Base-by-base conservation (phyloP, 2,888 invertebrate genomes). In the Drosophila quinaria region DNA sequence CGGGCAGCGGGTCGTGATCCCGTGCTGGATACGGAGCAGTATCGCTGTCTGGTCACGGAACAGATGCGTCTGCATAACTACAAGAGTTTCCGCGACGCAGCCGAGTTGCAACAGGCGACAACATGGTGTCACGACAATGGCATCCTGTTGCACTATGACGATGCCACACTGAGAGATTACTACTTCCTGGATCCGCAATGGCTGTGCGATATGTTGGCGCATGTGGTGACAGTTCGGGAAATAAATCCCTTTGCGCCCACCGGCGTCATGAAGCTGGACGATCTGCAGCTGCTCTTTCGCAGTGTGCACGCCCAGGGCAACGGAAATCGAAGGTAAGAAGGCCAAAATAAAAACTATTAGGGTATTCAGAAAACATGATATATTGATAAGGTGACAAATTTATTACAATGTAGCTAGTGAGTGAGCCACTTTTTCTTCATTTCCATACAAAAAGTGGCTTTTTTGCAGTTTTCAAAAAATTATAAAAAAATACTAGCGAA, bases 181-280 rank as follows among this genome's bases (percentile, higher is more conserved):
- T 99, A 98, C 93, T 99, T 99, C 93, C 93, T 99, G 47, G 97
- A 98, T 92, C 99, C 99, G 0, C 99, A 99, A 92, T 99, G 99
- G 99, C 94, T 99, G 44, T 99, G 99, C 93, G 99, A 99, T 92
- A 97, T 99, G 95, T 92, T 99, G 41, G 98, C 99, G 0, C 98
- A 98, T 92, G 98, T 99, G 1, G 98, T 99, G 37, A 98, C 99
- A 0, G 97, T 99, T 19, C 93, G 98, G n/a, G 98, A 99, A 93
- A 97, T 99, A 78, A 99, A 99, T 93, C 98, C 98, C 0, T 98
- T 98, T 92, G 98, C 98, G 0, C 94, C 96, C 77, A 96, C 96
- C 66, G 98, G 97, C 93, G 95, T 99, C 51, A 99, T 99, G 99
- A 97, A 97, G 91, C 93, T 98, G 47, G 97, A 98, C 64, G 98